These are phyloP conservation scores for Myopa testacea DNA, from an alignment of 2,888 invertebrate species.

Conservation along the genomic window DNA sequence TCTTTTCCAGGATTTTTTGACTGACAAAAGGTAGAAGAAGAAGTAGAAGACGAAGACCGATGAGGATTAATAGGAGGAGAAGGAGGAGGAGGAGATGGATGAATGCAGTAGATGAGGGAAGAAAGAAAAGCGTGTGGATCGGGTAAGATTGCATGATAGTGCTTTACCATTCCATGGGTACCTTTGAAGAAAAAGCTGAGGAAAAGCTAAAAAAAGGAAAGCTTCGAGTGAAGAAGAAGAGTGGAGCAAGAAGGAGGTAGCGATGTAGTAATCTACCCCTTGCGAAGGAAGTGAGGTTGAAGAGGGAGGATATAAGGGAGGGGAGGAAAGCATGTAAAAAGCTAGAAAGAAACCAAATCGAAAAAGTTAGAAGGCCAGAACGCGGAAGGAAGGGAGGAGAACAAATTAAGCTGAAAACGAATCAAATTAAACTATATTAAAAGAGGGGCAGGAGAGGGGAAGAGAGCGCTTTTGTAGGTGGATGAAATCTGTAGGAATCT, in stretches of 20 bases:
- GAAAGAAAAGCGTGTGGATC: neutral
- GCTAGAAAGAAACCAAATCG: no score
- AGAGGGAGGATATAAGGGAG: no score
- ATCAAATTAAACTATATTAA: no score
- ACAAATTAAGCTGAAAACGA: no score
- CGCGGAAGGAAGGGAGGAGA: no score
- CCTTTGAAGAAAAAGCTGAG: neutral
- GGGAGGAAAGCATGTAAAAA: no score
- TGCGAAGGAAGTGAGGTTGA: no score
- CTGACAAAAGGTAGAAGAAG: neutral
- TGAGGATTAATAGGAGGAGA: neutral
- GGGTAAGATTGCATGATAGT: neutral
- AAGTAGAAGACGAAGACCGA: neutral
- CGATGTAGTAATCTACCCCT: neutral
- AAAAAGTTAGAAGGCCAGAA: no score
- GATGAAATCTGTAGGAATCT: no score
- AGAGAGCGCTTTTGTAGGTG: no score
- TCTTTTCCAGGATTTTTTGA: constrained; percentile 12
- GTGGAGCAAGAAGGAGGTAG: neutral
- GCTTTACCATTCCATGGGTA: neutral
- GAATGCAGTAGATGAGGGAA: neutral
- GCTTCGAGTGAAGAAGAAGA: neutral
- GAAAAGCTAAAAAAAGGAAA: neutral
- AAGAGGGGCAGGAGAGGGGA: no score
- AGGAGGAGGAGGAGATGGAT: neutral